Evolutionary conservation across 2,888 invertebrate genomes (phyloP).

Genomic region (Carcina quercana): DNA sequence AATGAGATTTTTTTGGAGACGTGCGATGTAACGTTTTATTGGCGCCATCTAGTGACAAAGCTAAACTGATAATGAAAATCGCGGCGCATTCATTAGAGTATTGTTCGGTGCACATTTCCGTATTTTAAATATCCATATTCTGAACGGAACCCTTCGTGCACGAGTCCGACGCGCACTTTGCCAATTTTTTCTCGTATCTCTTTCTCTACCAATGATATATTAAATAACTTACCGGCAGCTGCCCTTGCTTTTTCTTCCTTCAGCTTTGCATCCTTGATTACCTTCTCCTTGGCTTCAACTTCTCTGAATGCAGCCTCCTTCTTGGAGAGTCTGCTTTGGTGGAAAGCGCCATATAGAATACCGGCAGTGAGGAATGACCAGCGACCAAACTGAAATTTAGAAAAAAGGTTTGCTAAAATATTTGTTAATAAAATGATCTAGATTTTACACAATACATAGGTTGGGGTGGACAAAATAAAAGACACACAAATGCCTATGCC

Average conservation of each 20-base stretch:
- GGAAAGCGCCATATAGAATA: conserved; percentile 82
- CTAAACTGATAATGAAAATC: background rate
- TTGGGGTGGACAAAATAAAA: too few relatives aligned
- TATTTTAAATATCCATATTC: too few relatives aligned
- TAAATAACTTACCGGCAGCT: conserved; percentile 64
- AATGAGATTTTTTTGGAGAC: too few relatives aligned
- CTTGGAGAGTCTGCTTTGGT: conserved; percentile 80
- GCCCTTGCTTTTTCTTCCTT: conserved; percentile 81
- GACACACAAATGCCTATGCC: too few relatives aligned
- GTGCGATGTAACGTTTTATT: background rate
- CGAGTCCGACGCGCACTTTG: too few relatives aligned
- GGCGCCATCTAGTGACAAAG: too few relatives aligned
- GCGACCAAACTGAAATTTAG: conserved; percentile 81
- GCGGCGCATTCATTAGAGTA: too few relatives aligned
- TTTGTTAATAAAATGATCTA: too few relatives aligned
- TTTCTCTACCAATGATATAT: background rate
- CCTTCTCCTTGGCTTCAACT: conserved; percentile 79
- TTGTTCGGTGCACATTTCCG: too few relatives aligned
- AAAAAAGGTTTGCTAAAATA: too few relatives aligned
- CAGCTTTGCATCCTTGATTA: conserved; percentile 79
- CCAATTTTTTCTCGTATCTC: background rate
- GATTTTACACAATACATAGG: too few relatives aligned
- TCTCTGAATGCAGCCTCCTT: conserved; percentile 79
- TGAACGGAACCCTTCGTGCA: too few relatives aligned
- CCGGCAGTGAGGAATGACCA: conserved; percentile 86